phyloP scores from a whole-genome alignment of 2,888 invertebrate species.

The Eristalinus sepulchralis region DNA sequence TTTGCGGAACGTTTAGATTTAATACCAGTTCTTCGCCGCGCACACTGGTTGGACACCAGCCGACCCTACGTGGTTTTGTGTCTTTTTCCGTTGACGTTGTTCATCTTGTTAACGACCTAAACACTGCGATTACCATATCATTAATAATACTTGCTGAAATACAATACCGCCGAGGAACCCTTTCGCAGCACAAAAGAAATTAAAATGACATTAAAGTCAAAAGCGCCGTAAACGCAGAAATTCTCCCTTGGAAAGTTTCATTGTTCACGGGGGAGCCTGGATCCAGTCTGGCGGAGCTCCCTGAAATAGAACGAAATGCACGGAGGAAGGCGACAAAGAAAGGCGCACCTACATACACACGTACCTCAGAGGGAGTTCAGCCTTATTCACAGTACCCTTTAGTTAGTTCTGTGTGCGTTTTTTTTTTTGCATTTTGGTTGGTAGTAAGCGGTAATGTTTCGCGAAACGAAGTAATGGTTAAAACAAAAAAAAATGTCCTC shows the following conservation, averaged over 20 bases:
- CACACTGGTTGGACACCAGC: neutral
- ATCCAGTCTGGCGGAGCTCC: constrained; percentile 2
- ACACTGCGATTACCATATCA: constrained; percentile 65
- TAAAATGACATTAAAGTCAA: constrained; percentile 69
- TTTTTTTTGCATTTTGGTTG: constrained; percentile 9
- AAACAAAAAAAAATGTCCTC: constrained; percentile 4
- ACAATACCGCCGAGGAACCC: constrained; percentile 54
- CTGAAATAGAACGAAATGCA: constrained; percentile 12
- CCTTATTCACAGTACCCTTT: constrained; percentile 23
- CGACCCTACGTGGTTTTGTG: neutral
- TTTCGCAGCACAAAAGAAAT: constrained; percentile 63
- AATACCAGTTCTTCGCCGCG: neutral
- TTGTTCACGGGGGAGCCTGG: constrained; percentile 36
- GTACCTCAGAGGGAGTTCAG: constrained; percentile 14
- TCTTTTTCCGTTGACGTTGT: constrained; percentile 26
- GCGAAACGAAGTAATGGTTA: neutral
- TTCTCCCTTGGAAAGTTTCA: constrained; percentile 41
- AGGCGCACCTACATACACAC: constrained; percentile 19
- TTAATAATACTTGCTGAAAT: constrained; percentile 61
- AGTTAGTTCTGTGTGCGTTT: neutral
- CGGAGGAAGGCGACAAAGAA: constrained; percentile 16
- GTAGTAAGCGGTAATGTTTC: constrained; percentile 36
- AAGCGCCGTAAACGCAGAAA: constrained; percentile 61
- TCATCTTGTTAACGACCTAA: constrained; percentile 61
- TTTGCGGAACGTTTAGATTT: neutral